Evolutionary conservation across 2,888 invertebrate species (phyloP).

Genomic region (Andrena camellia): DNA sequence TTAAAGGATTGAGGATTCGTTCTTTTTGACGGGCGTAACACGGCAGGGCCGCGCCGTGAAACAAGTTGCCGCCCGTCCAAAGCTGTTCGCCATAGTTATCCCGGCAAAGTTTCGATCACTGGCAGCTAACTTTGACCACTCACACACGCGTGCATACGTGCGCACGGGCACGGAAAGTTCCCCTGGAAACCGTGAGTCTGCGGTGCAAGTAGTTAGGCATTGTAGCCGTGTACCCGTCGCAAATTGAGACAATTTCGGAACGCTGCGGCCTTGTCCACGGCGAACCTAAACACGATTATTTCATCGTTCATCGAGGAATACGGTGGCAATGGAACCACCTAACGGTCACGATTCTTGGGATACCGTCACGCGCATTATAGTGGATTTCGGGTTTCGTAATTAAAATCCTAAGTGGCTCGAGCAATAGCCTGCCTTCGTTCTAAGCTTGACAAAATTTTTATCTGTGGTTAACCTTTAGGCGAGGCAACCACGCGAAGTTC

Average conservation of each 20-base stretch:
- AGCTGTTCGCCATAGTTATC: slow-evolving; percentile 59
- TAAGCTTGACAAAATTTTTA: not conserved
- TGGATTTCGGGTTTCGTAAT: not conserved
- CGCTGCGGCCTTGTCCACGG: slow-evolving; percentile 40
- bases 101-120: slow-evolving; percentile 61
- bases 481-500: no score
- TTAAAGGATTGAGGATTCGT: not conserved
- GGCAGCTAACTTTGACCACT: slow-evolving; percentile 50
- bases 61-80: slow-evolving; percentile 51
- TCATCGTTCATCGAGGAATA: slow-evolving; percentile 35
- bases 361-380: not conserved
- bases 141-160: slow-evolving; percentile 7
- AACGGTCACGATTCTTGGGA: not conserved
- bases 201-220: slow-evolving; percentile 38
- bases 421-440: not conserved
- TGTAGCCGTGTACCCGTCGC: slow-evolving; percentile 37
- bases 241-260: slow-evolving; percentile 60
- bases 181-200: slow-evolving; percentile 26
- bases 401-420: not conserved
- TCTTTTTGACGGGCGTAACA: slow-evolving; percentile 10
- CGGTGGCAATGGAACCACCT: slow-evolving; percentile 3
- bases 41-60: slow-evolving; percentile 1
- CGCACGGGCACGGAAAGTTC: slow-evolving; percentile 41
- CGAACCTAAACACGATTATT: slow-evolving; percentile 58
- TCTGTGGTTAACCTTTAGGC: no score